A percentile compares a stretch with the other conserved stretches of the same genome.
phyloP scores from a whole-genome alignment of 2,113 vertebrate genomes.

The Vireo altiloquus region DNA sequence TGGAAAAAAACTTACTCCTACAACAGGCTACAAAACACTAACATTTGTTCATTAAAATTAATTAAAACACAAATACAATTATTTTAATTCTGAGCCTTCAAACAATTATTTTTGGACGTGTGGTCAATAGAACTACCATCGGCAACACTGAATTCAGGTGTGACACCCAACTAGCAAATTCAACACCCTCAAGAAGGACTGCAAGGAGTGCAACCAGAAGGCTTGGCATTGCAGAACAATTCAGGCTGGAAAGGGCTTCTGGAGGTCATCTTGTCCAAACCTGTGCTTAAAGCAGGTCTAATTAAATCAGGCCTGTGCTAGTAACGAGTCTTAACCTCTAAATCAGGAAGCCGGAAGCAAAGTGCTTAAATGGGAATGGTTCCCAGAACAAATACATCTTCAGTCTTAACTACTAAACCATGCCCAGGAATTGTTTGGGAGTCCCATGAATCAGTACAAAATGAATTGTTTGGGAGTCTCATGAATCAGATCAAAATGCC shows the following conservation, averaged over 20 bases:
- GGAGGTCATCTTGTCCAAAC: background rate
- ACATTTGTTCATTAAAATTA: background rate
- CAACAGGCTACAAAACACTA: background rate
- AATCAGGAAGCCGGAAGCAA: background rate
- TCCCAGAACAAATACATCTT: background rate
- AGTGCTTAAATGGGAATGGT: accelerated
- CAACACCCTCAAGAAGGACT: background rate
- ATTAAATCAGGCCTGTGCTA: background rate
- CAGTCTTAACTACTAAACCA: background rate
- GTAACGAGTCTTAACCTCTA: background rate
- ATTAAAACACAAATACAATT: background rate
- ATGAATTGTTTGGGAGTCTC: too few species aligned
- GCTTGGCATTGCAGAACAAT: background rate
- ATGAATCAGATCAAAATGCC: accelerated
- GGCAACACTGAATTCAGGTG: background rate
- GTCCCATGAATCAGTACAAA: accelerated
- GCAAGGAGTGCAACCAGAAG: background rate
- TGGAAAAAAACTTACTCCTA: background rate
- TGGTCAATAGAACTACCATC: background rate
- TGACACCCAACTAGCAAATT: background rate
- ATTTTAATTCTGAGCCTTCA: background rate
- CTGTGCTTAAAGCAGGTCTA: background rate
- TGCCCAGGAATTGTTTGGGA: background rate
- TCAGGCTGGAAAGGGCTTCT: background rate
- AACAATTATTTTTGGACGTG: background rate